These are phyloP conservation scores for Apotomis turbidana DNA, from an alignment of 2,888 invertebrate genomes.

Conservation along the genomic window DNA sequence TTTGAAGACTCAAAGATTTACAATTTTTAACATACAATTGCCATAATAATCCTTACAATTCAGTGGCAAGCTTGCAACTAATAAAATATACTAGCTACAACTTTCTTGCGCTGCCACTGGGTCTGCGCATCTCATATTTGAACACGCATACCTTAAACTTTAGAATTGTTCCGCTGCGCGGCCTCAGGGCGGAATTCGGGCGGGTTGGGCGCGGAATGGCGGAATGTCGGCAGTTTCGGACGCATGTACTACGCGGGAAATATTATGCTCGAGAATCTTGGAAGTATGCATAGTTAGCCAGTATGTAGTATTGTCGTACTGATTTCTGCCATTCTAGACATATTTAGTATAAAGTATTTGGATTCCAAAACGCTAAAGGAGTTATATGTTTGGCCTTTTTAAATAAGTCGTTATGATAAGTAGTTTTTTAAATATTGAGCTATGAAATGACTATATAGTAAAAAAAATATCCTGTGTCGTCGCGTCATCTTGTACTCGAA, in stretches of 20 bases:
- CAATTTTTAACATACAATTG: constrained; percentile 5
- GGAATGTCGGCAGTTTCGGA: constrained; percentile 20
- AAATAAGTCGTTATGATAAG: too few species aligned
- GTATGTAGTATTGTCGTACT: constrained; percentile 1
- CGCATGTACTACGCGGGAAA: constrained; percentile 16
- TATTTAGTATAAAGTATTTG: too few species aligned
- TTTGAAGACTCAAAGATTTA: neutral
- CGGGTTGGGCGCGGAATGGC: constrained; percentile 11
- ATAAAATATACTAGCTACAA: constrained; percentile 17
- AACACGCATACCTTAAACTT: constrained; percentile 21
- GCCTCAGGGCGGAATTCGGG: constrained; percentile 14
- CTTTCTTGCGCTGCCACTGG: neutral
- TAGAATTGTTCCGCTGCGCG: constrained; percentile 6
- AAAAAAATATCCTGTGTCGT: too few species aligned
- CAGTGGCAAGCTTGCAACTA: constrained; percentile 1
- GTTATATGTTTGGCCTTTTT: too few species aligned
- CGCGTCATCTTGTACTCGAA: too few species aligned
- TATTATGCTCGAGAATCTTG: constrained; percentile 14
- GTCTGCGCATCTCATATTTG: neutral
- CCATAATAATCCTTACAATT: constrained; percentile 8
- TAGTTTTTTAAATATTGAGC: too few species aligned
- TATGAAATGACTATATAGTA: too few species aligned
- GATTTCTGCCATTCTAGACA: neutral
- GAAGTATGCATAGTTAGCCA: constrained; percentile 5
- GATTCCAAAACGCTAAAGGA: too few species aligned